These are phyloP conservation scores for Oncorhynchus masou DNA, from an alignment of 2,113 vertebrate genomes.

Conservation along the genomic window DNA sequence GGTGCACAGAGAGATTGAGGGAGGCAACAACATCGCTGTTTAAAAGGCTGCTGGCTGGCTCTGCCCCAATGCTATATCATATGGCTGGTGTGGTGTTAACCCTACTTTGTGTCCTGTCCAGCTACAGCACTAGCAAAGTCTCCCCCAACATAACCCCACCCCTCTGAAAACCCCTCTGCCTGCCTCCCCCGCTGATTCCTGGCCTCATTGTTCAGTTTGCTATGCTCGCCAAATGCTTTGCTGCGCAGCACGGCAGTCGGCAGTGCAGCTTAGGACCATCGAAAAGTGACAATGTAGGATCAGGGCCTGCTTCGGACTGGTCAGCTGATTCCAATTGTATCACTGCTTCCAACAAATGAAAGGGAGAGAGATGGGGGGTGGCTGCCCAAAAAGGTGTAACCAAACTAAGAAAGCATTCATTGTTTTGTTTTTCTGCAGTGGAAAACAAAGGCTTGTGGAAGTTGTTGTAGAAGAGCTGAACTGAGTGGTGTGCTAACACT, in stretches of 20 bases:
- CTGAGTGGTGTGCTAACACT: no score
- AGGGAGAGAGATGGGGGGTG: constrained; percentile 40
- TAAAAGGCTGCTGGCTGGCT: constrained; percentile 17
- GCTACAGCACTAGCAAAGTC: constrained; percentile 44
- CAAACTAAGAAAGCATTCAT: no score
- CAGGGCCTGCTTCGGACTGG: constrained; percentile 57
- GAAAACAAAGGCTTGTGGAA: no score
- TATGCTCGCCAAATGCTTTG: constrained; percentile 78
- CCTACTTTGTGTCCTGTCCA: constrained; percentile 48
- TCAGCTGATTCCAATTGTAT: constrained; percentile 75
- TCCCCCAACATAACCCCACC: constrained; percentile 35
- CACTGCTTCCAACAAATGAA: constrained; percentile 73
- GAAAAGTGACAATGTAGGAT: constrained; percentile 81
- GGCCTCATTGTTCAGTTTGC: constrained; percentile 77
- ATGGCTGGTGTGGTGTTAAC: constrained; percentile 40
- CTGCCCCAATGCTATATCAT: constrained; percentile 55
- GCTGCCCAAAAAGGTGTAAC: constrained; percentile 40
- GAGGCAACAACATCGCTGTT: constrained; percentile 39
- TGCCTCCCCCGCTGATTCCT: constrained; percentile 42
- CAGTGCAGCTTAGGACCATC: constrained; percentile 72
- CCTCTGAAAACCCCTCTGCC: constrained; percentile 1
- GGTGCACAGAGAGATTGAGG: no score
- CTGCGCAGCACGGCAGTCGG: constrained; percentile 68
- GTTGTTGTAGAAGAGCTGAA: no score
- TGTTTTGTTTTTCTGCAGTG: no score